A percentile compares a stretch with the other conserved stretches of the same genome.
Evolutionary conservation across 2,888 invertebrate species (phyloP).

Genomic region (Mechanitis mazaeus): DNA sequence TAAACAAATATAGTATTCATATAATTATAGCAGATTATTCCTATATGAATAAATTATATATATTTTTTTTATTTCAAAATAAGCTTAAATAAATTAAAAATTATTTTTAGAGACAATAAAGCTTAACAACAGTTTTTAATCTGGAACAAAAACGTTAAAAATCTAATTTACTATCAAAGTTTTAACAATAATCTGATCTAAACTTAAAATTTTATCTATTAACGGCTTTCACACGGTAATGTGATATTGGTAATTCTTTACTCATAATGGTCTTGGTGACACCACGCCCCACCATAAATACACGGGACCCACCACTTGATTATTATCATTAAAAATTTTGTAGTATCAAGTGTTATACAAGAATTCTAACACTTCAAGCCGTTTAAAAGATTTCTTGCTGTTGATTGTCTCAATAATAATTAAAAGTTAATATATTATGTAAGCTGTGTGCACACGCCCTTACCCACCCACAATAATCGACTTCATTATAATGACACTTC

Average conservation of each 20-base stretch:
- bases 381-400: too few species aligned
- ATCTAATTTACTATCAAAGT: neutral
- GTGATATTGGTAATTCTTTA: conserved; percentile 18
- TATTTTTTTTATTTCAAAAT: too few species aligned
- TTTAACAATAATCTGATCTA: neutral
- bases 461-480: neutral
- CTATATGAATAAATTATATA: too few species aligned
- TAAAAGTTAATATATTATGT: too few species aligned
- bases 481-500: conserved; percentile 1
- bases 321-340: conserved; percentile 2
- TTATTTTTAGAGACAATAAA: too few species aligned
- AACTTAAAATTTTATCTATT: neutral
- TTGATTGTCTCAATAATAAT: too few species aligned
- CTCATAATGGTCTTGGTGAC: conserved; percentile 10
- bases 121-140: too few species aligned
- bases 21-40: too few species aligned
- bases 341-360: conserved; percentile 1
- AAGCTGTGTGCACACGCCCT: neutral
- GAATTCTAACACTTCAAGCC: too few species aligned
- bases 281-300: conserved; percentile 8
- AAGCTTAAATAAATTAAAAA: too few species aligned
- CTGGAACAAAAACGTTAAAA: too few species aligned
- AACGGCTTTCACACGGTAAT: conserved; percentile 21
- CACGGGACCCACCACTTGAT: neutral
- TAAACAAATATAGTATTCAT: too few species aligned